Base-by-base conservation (phyloP, 2,113 vertebrate species). In the Tympanuchus pallidicinctus region DNA sequence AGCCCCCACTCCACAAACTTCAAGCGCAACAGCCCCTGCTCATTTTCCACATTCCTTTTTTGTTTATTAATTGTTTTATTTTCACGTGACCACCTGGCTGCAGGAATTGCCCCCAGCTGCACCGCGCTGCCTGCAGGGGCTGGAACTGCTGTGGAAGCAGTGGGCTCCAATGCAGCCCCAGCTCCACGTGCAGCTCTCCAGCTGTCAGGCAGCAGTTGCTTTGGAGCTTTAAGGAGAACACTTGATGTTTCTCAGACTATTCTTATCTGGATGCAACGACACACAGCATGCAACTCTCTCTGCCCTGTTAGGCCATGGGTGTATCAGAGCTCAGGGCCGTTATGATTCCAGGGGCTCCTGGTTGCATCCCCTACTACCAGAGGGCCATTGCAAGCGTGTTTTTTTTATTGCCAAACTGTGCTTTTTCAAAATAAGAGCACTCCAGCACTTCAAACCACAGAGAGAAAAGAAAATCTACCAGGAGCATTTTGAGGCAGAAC, bases 71-170 rank as follows among this genome's bases (percentile, higher is more conserved):
- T 32, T 64, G 79, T 10, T 52, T 19, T 38, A 20, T 36, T 70
- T 79, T 54, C 82, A 92, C 90, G 75, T 84, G 60, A 95, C 92
- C 94, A 89, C 92, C 87, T 95, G 42, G 89, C 95, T 84, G n/a
- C 86, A 81, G 94, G 96, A 97, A 97, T 95, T 97, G 92, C 90
- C 89, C 95, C 96, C 98, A 97, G 96, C 95, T 97, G 93, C 96
- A 96, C 43, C 92, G 65, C 88, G 81, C 43, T 91, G 95, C 94
- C 90, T 94, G 94, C 43, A 4, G 94, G 94, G 94, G 91, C 70
- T 95, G 89, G 66, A 88, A 96, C 93, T 96, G 94, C 97, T 90
- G 16, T 2, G 20, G 93, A 79, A 93, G 73, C 5, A 20, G 83
- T 80, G 90, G 94, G 95, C 95, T 79, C 92, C 64, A 13, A 2